Base-by-base conservation (phyloP, 2,113 vertebrate genomes). In the Onychostruthus taczanowskii region DNA sequence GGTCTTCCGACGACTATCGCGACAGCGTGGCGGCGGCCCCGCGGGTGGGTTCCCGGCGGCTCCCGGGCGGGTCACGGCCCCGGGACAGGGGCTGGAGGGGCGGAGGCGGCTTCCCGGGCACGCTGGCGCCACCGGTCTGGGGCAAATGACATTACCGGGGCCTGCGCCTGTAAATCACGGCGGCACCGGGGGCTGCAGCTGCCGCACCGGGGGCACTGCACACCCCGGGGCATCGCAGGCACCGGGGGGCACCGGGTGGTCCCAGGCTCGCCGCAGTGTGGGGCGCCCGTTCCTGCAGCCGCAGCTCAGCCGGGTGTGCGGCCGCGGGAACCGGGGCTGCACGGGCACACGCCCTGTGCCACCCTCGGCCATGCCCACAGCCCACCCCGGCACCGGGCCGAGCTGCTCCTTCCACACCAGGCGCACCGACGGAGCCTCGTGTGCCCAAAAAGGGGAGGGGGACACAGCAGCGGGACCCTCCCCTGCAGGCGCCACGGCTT, bases 141-240 rank as follows among this genome's bases (percentile, higher is more conserved):
- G 94, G 94, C 68, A 95, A 96, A 96, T 93, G 95, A 96, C 92
- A 95, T 96, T 95, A 95, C 94, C 49, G 84, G 84, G 90, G 67
- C 76, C 93, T 93, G 84, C 23, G 77, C 63, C 84, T 89, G 90
- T 93, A 96, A 95, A 94, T 95, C 94, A 93, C 47, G 56, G 90
- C 77, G 7, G 94, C 94, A 87, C 92, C 73, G 90, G 68, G 81
- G 66, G 74, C 82, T 33, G 74, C 95, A 95, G 94, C 93, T 94
- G 95, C 93, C 30, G 56, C 39, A 18, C 87, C 7, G 20, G 44
- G n/a, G 81, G 35, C 27, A 26, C 82, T 8, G 41, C 59, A 8
- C 35, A 9, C 4, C n/a, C 69, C 5, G 14, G 44, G 67, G 44
- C 68, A 84, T 41, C 41, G 6, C 33, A 26, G 87, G n/a, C 66